These are phyloP conservation scores for Pantherophis vulpinus DNA, from an alignment of 2,797 vertebrate species.

Conservation along the genomic window DNA sequence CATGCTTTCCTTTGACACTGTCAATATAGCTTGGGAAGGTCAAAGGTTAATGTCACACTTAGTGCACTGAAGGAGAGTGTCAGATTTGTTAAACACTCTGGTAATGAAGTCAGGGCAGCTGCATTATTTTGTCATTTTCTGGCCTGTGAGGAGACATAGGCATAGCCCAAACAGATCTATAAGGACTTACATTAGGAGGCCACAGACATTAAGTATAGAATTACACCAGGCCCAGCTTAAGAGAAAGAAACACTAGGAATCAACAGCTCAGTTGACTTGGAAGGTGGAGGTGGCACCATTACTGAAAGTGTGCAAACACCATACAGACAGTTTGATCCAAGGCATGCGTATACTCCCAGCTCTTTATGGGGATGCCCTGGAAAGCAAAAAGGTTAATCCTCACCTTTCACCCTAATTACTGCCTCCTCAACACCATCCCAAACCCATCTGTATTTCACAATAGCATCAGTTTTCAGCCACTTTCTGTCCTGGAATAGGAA, in stretches of 20 bases:
- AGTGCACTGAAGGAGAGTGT: slow-evolving; percentile 43
- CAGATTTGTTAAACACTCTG: slow-evolving; percentile 48
- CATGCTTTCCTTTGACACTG: slow-evolving; percentile 23
- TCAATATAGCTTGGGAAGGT: slow-evolving; percentile 22
- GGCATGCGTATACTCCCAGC: not conserved
- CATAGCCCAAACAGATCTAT: slow-evolving; percentile 75
- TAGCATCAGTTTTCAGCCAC: not conserved
- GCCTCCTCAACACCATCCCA: not conserved
- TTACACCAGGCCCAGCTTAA: slow-evolving; percentile 60
- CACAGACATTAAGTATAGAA: slow-evolving; percentile 48
- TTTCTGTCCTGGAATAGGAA: not conserved
- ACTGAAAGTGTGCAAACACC: slow-evolving; percentile 77
- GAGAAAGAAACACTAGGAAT: slow-evolving; percentile 52
- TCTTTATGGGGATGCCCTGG: not conserved
- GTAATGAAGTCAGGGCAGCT: slow-evolving; percentile 60
- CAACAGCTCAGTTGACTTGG: slow-evolving; percentile 59
- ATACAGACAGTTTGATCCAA: slow-evolving; percentile 60
- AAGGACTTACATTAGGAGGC: slow-evolving; percentile 71
- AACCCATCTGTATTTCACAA: not conserved
- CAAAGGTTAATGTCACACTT: slow-evolving; percentile 54
- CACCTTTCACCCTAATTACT: not conserved
- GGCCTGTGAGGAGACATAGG: slow-evolving; percentile 40
- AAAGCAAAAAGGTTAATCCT: not conserved
- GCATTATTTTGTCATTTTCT: slow-evolving; percentile 53
- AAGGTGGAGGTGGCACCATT: slow-evolving; percentile 65